Evolutionary conservation across 2,113 vertebrate species (phyloP), one percentile per base, ranked within the genome.

Genomic region (Forbesichthys agassizii): DNA sequence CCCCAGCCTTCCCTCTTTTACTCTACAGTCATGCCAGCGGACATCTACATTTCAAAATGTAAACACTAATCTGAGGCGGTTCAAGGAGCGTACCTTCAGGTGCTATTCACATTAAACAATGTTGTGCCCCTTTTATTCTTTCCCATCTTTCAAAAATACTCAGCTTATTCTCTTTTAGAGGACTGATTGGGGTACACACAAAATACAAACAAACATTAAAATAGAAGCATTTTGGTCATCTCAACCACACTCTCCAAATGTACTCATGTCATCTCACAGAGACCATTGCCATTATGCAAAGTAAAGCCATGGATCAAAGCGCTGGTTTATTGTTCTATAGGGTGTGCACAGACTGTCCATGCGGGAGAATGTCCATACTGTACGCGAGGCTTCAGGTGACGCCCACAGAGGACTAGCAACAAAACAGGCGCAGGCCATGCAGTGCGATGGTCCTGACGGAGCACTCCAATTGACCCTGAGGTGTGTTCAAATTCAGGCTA

Each of bases 191-290:
- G 83, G 64, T 46, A 88, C 88, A 88, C 77, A 82, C 27, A 80
- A 79, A 88, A 78, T 82, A 82, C 71, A 78, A 79, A 88, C 71
- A 71, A 16, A 36, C 59, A 52, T 57, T 64, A 42, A 47, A 52
- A 57, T 16, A 51, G 64, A 82, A 73, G 75, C 79, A 66, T 88
- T 92, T 92, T 92, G 89, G 88, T 93, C 83, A 73, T 88, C 83
- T 83, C 83, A 86, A 89, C 84, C 73, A 84, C 66, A 48, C 77
- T 78, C 69, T 83, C 80, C 83, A 87, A 79, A 79, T 74, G 85
- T 76, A 81, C 79, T 83, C 85, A 84, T 68, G 88, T 88, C 90
- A 93, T 93, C 93, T 93, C 93, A 93, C 90, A 93, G 93, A 93
- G 93, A 93, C 92, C 89, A 77, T 87, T 92, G 92, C 84, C 53